These are phyloP conservation scores for Knipowitschia caucasica DNA, from an alignment of 2,797 vertebrate species.

Conservation along the genomic window DNA sequence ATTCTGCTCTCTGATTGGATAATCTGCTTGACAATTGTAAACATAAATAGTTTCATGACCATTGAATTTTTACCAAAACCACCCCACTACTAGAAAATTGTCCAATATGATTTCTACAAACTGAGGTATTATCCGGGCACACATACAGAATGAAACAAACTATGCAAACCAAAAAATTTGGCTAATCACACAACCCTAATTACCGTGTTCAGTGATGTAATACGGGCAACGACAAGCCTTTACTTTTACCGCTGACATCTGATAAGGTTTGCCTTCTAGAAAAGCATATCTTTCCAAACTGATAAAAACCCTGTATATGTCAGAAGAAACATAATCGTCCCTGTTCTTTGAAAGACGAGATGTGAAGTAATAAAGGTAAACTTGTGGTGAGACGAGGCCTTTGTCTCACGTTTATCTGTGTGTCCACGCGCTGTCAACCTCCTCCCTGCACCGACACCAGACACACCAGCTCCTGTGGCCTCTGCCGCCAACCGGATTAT, in stretches of 20 bases:
- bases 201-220: background rate
- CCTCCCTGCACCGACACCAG: constrained; percentile 16
- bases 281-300: constrained; percentile 34
- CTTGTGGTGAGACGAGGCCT: constrained; percentile 45
- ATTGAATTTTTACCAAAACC: too few relatives aligned
- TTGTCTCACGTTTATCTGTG: constrained; percentile 59
- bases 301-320: constrained; percentile 25
- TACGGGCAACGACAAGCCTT: constrained; percentile 7
- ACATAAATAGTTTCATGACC: too few relatives aligned
- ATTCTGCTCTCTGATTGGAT: too few relatives aligned
- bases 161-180: too few relatives aligned
- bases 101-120: too few relatives aligned
- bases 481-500: constrained; percentile 38
- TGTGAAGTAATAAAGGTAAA: constrained; percentile 30
- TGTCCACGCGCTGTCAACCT: constrained; percentile 35
- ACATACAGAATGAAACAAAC: too few relatives aligned
- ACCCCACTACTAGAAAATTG: too few relatives aligned
- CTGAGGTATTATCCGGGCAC: too few relatives aligned
- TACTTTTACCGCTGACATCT: constrained; percentile 25
- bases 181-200: background rate
- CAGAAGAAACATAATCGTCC: constrained; percentile 33
- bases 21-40: too few relatives aligned
- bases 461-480: constrained; percentile 33
- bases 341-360: constrained; percentile 52
- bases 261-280: constrained; percentile 42